Percentiles rank a stretch among this genome's conserved stretches.
These are phyloP conservation scores for Rhipidura dahli DNA, from an alignment of 2,113 vertebrate species.

Conservation along the genomic window DNA sequence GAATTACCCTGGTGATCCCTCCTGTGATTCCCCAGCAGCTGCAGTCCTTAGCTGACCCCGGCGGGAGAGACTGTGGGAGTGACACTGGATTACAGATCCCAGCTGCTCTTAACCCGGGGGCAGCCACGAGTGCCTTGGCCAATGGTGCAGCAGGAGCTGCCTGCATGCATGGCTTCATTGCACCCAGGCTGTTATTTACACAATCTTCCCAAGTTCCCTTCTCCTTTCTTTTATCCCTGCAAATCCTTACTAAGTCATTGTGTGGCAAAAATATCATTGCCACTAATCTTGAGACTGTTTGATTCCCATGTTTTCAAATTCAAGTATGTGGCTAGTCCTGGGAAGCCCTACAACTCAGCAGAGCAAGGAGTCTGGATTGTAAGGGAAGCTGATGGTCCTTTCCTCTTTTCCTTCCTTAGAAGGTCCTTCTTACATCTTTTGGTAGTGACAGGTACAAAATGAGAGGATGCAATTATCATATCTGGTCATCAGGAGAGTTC, in stretches of 20 bases:
- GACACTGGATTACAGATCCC: slow-evolving; percentile 29
- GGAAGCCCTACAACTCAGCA: not conserved
- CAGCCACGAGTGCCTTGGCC: not conserved
- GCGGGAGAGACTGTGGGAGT: slow-evolving; percentile 22
- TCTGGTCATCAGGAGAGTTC: not conserved
- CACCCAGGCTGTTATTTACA: not conserved
- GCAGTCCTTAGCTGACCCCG: slow-evolving; percentile 49
- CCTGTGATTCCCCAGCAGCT: slow-evolving; percentile 40
- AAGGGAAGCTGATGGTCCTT: not conserved
- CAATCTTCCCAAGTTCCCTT: not conserved
- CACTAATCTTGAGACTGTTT: not conserved
- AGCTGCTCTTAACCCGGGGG: slow-evolving; percentile 19
- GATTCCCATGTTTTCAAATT: not conserved
- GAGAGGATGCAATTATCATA: not conserved
- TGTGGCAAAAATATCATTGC: not conserved
- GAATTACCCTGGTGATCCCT: slow-evolving; percentile 53
- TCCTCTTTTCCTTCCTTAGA: not conserved
- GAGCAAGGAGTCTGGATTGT: not conserved
- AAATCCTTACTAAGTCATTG: not conserved
- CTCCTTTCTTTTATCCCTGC: not conserved
- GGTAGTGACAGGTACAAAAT: not conserved
- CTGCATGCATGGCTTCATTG: not conserved
- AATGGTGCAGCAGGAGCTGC: not conserved
- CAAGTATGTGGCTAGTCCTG: not conserved
- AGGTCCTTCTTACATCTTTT: not conserved